Evolutionary conservation across 2,888 invertebrate genomes (phyloP).

Genomic region (Pollenia labialis): DNA sequence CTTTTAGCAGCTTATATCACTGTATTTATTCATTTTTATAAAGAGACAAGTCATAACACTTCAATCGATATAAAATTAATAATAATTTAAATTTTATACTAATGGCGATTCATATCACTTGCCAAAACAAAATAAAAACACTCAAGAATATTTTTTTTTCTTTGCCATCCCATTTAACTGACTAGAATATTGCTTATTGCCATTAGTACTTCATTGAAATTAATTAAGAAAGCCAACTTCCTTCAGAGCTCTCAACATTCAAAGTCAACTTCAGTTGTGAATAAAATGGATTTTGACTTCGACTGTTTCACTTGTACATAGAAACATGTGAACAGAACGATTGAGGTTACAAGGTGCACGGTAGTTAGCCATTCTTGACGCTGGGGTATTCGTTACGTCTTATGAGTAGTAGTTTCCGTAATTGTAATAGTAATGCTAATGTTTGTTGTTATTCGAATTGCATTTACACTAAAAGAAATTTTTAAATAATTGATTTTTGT

Average conservation of each 20-base stretch:
- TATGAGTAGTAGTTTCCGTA: slow-evolving; percentile 6
- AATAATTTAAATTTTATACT: background rate
- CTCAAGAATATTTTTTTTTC: background rate
- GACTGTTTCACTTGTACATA: background rate
- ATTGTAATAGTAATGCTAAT: slow-evolving; percentile 13
- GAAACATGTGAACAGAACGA: background rate
- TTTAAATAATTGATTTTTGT: background rate
- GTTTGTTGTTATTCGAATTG: background rate
- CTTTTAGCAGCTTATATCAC: too few species aligned
- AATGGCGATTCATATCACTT: background rate
- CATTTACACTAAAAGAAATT: background rate
- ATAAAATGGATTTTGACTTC: slow-evolving; percentile 29
- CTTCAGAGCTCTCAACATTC: slow-evolving; percentile 42
- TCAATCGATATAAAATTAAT: background rate
- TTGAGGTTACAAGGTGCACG: background rate
- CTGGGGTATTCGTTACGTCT: slow-evolving; percentile 7
- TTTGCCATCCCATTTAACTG: background rate
- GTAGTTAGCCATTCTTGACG: background rate
- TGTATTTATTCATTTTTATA: too few species aligned
- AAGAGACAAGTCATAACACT: too few species aligned
- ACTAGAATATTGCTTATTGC: slow-evolving; percentile 25
- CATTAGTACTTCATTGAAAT: slow-evolving; percentile 51
- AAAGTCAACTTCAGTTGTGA: slow-evolving; percentile 24
- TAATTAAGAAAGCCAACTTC: slow-evolving; percentile 42
- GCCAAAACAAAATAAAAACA: background rate